phyloP scores from a whole-genome alignment of 2,888 invertebrate species.

The Eulithis prunata region DNA sequence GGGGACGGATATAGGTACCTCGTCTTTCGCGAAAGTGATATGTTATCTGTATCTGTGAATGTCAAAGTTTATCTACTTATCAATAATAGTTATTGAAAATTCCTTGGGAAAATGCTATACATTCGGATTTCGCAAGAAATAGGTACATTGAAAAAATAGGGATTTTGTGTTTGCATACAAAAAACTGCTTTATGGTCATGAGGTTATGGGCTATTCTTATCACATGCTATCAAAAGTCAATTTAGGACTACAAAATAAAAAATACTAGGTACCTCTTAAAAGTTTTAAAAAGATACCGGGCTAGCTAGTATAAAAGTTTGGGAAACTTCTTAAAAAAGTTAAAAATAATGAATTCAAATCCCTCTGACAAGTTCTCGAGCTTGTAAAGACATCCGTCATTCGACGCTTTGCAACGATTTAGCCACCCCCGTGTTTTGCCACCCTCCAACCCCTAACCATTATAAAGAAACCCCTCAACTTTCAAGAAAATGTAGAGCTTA shows the following conservation, averaged over 20 bases:
- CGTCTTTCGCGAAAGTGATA: constrained; percentile 79
- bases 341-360: constrained; percentile 46
- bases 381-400: constrained; percentile 83
- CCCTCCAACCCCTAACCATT: constrained; percentile 56
- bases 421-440: constrained; percentile 62
- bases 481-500: background rate
- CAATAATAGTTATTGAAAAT: too few species aligned
- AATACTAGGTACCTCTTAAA: too few species aligned
- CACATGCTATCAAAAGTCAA: too few species aligned
- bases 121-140: too few species aligned
- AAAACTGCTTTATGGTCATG: too few species aligned
- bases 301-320: constrained; percentile 51
- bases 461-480: constrained; percentile 41
- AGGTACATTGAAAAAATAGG: too few species aligned
- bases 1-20: constrained; percentile 62
- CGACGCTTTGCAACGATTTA: constrained; percentile 66
- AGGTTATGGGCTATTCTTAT: too few species aligned
- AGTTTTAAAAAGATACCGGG: too few species aligned
- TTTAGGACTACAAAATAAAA: too few species aligned
- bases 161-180: too few species aligned
- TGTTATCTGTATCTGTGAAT: constrained; percentile 66
- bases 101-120: too few species aligned
- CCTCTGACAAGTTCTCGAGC: constrained; percentile 71
- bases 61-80: constrained; percentile 51
- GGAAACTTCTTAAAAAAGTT: constrained; percentile 40